A percentile compares a stretch with the other conserved stretches of the same genome.
Conservation (phyloP, 2,888 invertebrate species). For the Watsonalla binaria region DNA sequence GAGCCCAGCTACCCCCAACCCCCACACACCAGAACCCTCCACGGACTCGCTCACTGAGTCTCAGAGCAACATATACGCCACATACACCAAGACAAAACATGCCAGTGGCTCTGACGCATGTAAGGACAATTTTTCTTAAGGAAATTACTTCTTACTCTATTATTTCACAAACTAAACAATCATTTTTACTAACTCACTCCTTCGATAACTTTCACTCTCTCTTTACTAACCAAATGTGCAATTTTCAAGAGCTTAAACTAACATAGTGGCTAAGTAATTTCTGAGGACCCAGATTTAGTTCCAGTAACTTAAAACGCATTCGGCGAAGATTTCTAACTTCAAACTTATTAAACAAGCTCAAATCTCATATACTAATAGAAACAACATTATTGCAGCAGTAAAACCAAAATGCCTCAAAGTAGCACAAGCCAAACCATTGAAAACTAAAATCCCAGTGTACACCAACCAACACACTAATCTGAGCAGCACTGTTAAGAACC, state of each 20-base stretch:
- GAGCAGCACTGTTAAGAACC: conserved; percentile 14
- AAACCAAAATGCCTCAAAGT: conserved; percentile 16
- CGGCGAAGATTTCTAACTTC: too few species aligned
- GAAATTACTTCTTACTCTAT: background rate
- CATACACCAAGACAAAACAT: conserved; percentile 57
- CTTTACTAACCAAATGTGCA: too few species aligned
- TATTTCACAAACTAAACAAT: background rate
- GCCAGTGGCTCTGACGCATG: conserved; percentile 44
- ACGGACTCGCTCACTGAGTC: conserved; percentile 68
- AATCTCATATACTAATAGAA: background rate
- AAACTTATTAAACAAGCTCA: too few species aligned
- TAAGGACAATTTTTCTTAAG: conserved; percentile 30
- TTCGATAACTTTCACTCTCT: too few species aligned
- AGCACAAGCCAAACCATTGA: conserved; percentile 21
- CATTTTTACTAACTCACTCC: background rate
- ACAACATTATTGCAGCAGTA: conserved; percentile 28
- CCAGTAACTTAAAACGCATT: too few species aligned
- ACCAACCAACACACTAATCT: conserved; percentile 31
- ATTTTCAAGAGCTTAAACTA: too few species aligned
- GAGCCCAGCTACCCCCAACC: conserved; percentile 51
- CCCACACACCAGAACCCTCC: conserved; percentile 66
- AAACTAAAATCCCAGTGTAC: conserved; percentile 57
- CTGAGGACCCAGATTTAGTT: too few species aligned
- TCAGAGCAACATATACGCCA: conserved; percentile 60
- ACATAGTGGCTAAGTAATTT: too few species aligned